A percentile compares a stretch with the other conserved stretches of the same genome.
phyloP scores from a whole-genome alignment of 2,797 vertebrate genomes.

The Pyrocephalus nanus region DNA sequence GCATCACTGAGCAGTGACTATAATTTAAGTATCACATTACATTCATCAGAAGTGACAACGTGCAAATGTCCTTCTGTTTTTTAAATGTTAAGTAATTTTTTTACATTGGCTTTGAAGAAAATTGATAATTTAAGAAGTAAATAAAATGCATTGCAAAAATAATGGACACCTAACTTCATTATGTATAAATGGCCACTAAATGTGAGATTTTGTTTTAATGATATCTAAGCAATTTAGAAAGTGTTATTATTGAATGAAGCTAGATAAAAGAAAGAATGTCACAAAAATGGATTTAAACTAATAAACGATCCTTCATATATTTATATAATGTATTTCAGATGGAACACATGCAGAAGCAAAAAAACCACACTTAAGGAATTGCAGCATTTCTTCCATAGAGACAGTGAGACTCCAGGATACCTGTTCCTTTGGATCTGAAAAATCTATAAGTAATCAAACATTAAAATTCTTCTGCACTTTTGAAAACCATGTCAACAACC shows the following conservation, averaged over 20 bases:
- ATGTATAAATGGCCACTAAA: background rate
- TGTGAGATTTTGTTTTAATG: background rate
- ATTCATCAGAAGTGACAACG: background rate
- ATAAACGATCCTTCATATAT: background rate
- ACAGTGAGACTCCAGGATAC: background rate
- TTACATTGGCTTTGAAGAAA: background rate
- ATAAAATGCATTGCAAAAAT: background rate
- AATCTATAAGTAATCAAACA: background rate
- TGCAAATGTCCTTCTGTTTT: background rate
- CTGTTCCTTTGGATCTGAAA: background rate
- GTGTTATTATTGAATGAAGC: background rate
- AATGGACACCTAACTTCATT: background rate
- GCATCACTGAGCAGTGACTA: background rate
- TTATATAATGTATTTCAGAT: background rate
- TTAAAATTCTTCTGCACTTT: background rate
- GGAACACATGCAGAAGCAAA: background rate
- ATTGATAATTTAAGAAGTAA: background rate
- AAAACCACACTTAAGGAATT: background rate
- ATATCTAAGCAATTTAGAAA: background rate
- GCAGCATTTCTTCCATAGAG: background rate
- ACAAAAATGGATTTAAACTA: background rate
- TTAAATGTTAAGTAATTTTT: background rate
- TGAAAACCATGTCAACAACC: background rate
- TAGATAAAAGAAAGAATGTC: background rate
- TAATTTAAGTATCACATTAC: background rate